Evolutionary conservation across 2,797 vertebrate species (phyloP).

Genomic region (Danio aesculapii): DNA sequence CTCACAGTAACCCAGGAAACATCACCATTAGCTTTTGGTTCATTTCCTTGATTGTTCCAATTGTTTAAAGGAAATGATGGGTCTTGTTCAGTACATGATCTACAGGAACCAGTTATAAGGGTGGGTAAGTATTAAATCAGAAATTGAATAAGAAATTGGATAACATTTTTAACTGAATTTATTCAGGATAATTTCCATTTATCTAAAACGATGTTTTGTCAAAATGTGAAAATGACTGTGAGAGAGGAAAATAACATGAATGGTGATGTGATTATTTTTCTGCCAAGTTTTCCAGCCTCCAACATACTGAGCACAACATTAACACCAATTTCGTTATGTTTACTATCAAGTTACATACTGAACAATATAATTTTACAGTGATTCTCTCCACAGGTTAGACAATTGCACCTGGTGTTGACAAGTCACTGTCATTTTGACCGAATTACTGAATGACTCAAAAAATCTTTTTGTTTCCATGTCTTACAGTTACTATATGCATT

Average conservation of each 20-base stretch:
- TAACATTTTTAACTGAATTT: slow-evolving; percentile 1
- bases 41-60: slow-evolving; percentile 40
- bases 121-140: slow-evolving; percentile 33
- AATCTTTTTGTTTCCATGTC: too few relatives aligned
- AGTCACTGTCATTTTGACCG: background rate
- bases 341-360: background rate
- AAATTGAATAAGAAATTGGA: background rate
- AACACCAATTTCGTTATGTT: background rate
- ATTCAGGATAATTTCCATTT: background rate
- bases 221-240: slow-evolving; percentile 63
- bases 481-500: too few relatives aligned
- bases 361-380: background rate
- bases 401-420: background rate
- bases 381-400: background rate
- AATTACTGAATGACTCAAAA: background rate
- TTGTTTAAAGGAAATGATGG: slow-evolving; percentile 47
- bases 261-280: background rate
- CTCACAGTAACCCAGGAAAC: slow-evolving; percentile 19
- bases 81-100: slow-evolving; percentile 34
- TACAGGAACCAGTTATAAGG: background rate
- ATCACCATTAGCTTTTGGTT: slow-evolving; percentile 43
- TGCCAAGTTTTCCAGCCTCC: background rate
- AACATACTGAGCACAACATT: background rate
- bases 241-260: slow-evolving; percentile 50
- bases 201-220: slow-evolving; percentile 41